Evolutionary conservation across 2,888 invertebrate species (phyloP).

Genomic region (Iselma pallidipennis): DNA sequence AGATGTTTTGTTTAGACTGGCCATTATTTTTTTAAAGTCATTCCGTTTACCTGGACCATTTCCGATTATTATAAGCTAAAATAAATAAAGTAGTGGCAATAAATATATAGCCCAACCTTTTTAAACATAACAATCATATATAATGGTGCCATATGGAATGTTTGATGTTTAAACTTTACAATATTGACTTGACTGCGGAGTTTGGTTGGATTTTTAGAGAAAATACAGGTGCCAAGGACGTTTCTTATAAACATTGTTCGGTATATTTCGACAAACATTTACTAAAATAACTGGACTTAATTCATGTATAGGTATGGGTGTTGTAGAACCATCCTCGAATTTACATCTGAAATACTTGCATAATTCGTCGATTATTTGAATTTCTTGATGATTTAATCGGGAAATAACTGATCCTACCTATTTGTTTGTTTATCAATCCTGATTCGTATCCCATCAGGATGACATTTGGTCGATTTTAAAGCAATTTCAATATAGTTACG

Average conservation of each 20-base stretch:
- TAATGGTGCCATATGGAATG: background rate
- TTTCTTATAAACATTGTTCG: background rate
- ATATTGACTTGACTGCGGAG: background rate
- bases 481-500: no score
- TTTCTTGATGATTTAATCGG: background rate
- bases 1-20: background rate
- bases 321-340: background rate
- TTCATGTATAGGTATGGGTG: background rate
- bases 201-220: background rate
- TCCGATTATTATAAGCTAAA: background rate
- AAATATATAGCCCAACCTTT: background rate
- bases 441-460: no score
- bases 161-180: background rate
- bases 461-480: background rate
- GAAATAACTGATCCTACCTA: no score
- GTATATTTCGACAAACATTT: background rate
- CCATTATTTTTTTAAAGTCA: background rate
- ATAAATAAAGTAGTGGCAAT: background rate
- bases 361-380: no score
- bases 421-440: no score
- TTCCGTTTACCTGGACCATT: background rate
- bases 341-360: no score
- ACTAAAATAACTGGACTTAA: background rate
- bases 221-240: conserved; percentile 3
- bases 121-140: background rate